These are phyloP conservation scores for Polypterus bichir DNA, from an alignment of 2,113 vertebrate genomes.

Conservation along the genomic window DNA sequence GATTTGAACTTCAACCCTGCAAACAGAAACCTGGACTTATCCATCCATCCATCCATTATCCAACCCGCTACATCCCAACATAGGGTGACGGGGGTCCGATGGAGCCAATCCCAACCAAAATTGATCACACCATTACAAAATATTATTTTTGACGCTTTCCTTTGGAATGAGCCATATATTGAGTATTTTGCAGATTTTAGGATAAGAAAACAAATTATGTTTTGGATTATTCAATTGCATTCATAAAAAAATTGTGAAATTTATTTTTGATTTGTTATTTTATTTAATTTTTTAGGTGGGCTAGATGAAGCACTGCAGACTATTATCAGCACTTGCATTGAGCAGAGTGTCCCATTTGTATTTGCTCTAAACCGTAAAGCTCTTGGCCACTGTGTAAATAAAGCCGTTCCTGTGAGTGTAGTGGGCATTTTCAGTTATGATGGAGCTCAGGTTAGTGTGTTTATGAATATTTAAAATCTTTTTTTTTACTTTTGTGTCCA, in stretches of 20 bases:
- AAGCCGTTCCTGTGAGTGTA: slow-evolving; percentile 86
- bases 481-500: too few species aligned
- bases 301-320: slow-evolving; percentile 85
- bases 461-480: too few species aligned
- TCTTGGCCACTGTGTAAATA: slow-evolving; percentile 86
- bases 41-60: too few species aligned
- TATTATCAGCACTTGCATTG: slow-evolving; percentile 76
- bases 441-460: slow-evolving; percentile 75
- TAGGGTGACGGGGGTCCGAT: too few species aligned
- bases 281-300: slow-evolving; percentile 55
- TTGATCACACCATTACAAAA: neutral
- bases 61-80: too few species aligned
- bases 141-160: neutral
- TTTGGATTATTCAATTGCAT: neutral
- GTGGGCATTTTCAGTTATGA: slow-evolving; percentile 98
- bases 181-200: neutral
- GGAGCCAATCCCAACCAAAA: neutral
- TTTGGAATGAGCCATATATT: neutral
- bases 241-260: neutral
- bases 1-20: too few species aligned
- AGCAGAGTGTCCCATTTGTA: slow-evolving; percentile 81
- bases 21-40: too few species aligned
- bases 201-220: neutral
- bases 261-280: neutral
- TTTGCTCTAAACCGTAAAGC: slow-evolving; percentile 88